These are phyloP conservation scores for Phoenicopterus ruber DNA, from an alignment of 2,113 vertebrate species.

Conservation along the genomic window DNA sequence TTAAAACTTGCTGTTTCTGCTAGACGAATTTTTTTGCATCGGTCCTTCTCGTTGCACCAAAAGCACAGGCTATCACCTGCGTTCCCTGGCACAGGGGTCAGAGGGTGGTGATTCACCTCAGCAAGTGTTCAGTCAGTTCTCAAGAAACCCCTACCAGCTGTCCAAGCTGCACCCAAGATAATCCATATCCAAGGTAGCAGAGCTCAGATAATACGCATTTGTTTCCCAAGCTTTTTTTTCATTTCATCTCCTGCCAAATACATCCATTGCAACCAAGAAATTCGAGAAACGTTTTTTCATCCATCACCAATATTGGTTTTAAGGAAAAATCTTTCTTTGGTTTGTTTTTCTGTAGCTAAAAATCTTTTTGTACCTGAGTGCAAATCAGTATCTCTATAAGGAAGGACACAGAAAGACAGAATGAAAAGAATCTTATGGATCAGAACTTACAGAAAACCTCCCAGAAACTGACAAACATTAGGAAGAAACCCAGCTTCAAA, in stretches of 20 bases:
- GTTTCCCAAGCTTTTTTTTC: not conserved
- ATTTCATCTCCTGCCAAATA: not conserved
- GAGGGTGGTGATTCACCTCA: not conserved
- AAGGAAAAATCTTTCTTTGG: not conserved
- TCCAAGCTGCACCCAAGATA: not conserved
- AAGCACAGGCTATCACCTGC: not conserved
- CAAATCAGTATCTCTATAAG: not conserved
- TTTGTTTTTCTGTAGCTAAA: not conserved
- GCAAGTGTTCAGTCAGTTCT: not conserved
- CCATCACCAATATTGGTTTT: not conserved
- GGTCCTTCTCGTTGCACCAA: not conserved
- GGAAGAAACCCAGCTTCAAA: not conserved
- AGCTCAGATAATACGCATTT: not conserved
- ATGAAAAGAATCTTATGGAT: not conserved
- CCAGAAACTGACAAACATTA: not conserved
- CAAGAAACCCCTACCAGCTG: not conserved
- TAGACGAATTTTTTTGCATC: not conserved
- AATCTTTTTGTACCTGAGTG: too few species aligned
- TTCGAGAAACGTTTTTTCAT: too few species aligned
- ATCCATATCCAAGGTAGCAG: too few species aligned
- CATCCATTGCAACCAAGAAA: too few species aligned
- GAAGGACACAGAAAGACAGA: not conserved
- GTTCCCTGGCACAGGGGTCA: not conserved
- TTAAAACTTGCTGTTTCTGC: not conserved
- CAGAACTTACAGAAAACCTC: not conserved